Evolutionary conservation across 2,113 vertebrate genomes (phyloP).

Genomic region (Arenaria interpres): DNA sequence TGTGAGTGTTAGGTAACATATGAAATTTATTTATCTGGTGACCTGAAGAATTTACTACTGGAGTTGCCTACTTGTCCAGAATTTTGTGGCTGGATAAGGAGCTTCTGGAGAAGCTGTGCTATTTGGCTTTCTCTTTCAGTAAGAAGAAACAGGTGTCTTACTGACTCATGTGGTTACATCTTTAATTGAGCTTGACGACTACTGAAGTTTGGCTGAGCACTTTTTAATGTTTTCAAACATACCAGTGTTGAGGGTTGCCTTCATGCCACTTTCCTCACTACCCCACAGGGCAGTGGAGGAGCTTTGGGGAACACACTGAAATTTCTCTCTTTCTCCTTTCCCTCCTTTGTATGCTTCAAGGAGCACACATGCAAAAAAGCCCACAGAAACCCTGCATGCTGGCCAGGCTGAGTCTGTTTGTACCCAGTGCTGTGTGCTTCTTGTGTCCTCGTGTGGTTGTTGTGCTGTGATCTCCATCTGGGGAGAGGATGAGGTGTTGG

Average conservation of each 20-base stretch:
- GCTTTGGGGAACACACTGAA: neutral
- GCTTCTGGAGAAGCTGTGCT: neutral
- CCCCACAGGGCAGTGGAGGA: neutral
- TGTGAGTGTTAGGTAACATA: neutral
- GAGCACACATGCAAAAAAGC: neutral
- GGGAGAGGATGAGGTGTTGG: neutral
- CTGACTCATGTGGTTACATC: neutral
- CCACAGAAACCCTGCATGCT: neutral
- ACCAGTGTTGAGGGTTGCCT: neutral
- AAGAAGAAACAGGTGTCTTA: conserved; percentile 26
- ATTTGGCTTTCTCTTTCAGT: neutral
- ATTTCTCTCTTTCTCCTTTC: neutral
- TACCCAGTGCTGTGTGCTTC: fast-evolving
- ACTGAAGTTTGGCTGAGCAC: neutral
- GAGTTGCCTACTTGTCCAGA: neutral
- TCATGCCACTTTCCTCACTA: neutral
- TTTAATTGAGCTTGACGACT: neutral
- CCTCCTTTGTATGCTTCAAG: neutral
- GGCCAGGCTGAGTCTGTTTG: fast-evolving
- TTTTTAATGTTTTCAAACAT: neutral
- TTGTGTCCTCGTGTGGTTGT: fast-evolving
- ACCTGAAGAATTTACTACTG: neutral
- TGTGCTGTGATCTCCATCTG: neutral
- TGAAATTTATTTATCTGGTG: neutral
- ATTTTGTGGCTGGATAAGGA: neutral